phyloP scores from a whole-genome alignment of 2,113 vertebrate species.

The Tragelaphus imberbis region DNA sequence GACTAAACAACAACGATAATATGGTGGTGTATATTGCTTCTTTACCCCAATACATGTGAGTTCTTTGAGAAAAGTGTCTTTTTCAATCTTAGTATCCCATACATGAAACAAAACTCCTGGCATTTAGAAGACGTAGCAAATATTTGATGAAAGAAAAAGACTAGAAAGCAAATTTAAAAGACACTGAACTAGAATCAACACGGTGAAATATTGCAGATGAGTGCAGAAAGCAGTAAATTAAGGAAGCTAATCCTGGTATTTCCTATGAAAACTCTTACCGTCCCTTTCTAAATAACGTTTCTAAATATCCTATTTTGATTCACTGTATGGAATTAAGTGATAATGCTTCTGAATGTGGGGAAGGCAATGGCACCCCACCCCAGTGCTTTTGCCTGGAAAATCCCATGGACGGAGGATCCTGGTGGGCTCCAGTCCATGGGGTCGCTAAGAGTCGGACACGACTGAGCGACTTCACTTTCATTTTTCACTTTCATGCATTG shows the following conservation, averaged over 20 bases:
- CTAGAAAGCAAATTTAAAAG: slow-evolving; percentile 51
- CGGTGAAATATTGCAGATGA: slow-evolving; percentile 35
- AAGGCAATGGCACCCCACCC: too few species aligned
- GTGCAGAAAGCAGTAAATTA: neutral
- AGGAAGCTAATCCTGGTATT: slow-evolving; percentile 9
- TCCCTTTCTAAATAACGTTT: neutral
- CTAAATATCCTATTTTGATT: neutral
- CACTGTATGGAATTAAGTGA: slow-evolving; percentile 1
- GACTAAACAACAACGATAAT: neutral
- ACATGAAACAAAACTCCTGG: slow-evolving; percentile 23
- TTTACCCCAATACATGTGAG: neutral
- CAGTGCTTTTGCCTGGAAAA: too few species aligned
- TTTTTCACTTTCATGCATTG: too few species aligned
- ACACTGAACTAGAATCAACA: slow-evolving; percentile 50
- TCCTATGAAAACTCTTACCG: neutral
- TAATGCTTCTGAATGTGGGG: neutral
- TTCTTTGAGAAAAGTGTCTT: neutral
- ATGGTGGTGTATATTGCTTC: neutral
- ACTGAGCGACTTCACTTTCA: too few species aligned
- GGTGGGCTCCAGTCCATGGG: too few species aligned
- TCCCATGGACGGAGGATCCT: too few species aligned
- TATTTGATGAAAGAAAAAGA: slow-evolving; percentile 47
- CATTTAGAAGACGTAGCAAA: slow-evolving; percentile 54
- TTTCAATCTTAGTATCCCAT: neutral
- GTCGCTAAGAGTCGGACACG: too few species aligned